phyloP scores from a whole-genome alignment of 2,113 vertebrate species.

The Dicaeum eximium region DNA sequence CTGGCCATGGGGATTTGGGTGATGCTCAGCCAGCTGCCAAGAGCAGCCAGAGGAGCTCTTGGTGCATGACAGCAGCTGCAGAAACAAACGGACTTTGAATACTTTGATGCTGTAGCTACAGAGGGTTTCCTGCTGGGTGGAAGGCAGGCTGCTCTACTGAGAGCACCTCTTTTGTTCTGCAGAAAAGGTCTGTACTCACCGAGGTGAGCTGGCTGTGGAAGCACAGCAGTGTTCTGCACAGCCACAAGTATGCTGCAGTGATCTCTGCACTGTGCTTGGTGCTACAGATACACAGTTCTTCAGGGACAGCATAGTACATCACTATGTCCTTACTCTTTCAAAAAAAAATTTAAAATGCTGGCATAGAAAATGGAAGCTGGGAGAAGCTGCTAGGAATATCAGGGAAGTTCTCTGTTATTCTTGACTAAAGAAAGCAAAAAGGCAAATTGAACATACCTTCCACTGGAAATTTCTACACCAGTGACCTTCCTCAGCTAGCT shows the following conservation, averaged over 20 bases:
- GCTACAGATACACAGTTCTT: not conserved
- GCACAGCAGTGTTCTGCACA: not conserved
- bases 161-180: not conserved
- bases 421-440: not conserved
- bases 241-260: not conserved
- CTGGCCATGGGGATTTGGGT: fast-evolving
- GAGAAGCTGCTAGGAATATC: not conserved
- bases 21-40: not conserved
- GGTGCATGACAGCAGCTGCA: slow-evolving; percentile 10
- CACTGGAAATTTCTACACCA: not conserved
- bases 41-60: not conserved
- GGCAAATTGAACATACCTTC: not conserved
- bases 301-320: not conserved
- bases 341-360: not conserved
- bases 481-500: not conserved
- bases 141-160: not conserved
- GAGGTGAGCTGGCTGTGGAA: not conserved
- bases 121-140: not conserved
- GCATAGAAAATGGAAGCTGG: not conserved
- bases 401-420: not conserved
- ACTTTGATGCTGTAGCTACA: not conserved
- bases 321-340: not conserved
- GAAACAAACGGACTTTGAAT: not conserved
- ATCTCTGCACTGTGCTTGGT: not conserved
- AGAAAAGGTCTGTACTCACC: not conserved